phyloP scores from a whole-genome alignment of 2,797 vertebrate species.

The Sparus aurata region DNA sequence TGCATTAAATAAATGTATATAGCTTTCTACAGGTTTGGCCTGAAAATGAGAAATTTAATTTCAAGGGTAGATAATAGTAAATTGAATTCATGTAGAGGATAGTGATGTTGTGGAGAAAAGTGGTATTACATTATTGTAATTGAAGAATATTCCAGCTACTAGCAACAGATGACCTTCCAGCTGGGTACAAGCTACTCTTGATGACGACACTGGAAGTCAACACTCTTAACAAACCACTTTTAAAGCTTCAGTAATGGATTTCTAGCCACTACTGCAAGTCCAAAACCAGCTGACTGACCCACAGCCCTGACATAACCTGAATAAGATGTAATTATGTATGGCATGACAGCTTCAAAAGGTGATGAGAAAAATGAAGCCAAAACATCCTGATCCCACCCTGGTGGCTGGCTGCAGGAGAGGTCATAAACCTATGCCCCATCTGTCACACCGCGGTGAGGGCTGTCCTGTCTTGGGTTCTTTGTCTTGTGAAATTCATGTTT shows the following conservation, averaged over 20 bases:
- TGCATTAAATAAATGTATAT: slow-evolving; percentile 25
- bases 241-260: neutral
- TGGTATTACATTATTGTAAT: neutral
- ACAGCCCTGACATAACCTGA: neutral
- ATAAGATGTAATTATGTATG: too few relatives aligned
- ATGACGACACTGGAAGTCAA: neutral
- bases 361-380: too few relatives aligned
- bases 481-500: too few relatives aligned
- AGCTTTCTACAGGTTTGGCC: neutral
- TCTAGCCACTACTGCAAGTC: neutral
- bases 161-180: neutral
- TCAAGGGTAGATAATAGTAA: slow-evolving; percentile 11
- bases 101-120: neutral
- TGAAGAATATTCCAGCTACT: neutral
- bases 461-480: too few relatives aligned
- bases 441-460: too few relatives aligned
- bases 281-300: neutral
- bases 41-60: slow-evolving; percentile 2
- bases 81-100: neutral
- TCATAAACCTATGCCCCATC: too few relatives aligned
- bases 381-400: too few relatives aligned
- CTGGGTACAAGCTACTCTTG: neutral
- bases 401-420: too few relatives aligned
- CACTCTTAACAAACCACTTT: neutral
- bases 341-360: too few relatives aligned